phyloP scores from a whole-genome alignment of 2,888 invertebrate genomes.

The Fragum whitleyi region DNA sequence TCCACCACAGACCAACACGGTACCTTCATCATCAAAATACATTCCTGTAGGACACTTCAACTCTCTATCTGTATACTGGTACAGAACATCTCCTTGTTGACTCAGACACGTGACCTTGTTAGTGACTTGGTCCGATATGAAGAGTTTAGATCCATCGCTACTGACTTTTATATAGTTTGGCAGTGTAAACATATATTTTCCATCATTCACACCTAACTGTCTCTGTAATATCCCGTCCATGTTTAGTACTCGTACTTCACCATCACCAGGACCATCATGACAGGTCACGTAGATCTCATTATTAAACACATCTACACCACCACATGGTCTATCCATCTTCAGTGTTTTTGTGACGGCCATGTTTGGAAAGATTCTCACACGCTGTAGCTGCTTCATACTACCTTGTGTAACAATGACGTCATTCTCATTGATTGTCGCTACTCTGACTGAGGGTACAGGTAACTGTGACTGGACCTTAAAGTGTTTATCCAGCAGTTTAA shows the following conservation, averaged over 20 bases:
- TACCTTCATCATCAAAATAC: not conserved
- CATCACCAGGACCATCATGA: not conserved
- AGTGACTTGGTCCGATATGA: not conserved
- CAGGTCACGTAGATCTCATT: constrained; percentile 1
- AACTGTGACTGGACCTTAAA: not conserved
- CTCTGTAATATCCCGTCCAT: not conserved
- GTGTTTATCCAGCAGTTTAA: not conserved
- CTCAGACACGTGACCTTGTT: not conserved
- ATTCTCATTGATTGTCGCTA: not conserved
- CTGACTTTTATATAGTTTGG: not conserved
- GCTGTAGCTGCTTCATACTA: not conserved
- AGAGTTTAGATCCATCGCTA: not conserved
- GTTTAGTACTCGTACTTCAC: not conserved
- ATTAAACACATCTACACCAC: not conserved
- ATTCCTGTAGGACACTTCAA: not conserved
- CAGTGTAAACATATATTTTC: not conserved
- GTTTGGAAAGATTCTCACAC: not conserved
- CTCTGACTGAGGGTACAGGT: not conserved
- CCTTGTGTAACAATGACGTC: not conserved
- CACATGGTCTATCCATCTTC: not conserved
- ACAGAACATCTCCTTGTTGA: not conserved
- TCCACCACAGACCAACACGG: not conserved
- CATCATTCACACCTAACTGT: not conserved
- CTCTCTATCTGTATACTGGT: not conserved
- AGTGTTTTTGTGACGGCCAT: not conserved